Evolutionary conservation across 2,888 invertebrate genomes (phyloP).

Genomic region (Entomobrya proxima): DNA sequence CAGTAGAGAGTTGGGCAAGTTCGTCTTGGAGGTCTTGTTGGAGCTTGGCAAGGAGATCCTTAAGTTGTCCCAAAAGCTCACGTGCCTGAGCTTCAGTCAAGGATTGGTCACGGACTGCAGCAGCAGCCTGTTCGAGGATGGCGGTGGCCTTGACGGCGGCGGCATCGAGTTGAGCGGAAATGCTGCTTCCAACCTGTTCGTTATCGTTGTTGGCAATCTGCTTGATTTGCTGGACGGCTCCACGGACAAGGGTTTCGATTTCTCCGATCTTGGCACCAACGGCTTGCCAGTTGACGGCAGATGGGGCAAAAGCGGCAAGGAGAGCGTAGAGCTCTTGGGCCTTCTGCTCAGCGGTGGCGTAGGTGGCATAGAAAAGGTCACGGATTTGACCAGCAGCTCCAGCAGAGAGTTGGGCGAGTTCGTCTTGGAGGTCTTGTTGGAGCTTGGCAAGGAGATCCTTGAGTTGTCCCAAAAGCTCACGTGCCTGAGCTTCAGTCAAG

Average conservation of each 20-base stretch:
- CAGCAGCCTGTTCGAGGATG: too few species aligned
- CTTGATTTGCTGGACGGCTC: too few species aligned
- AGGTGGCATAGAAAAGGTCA: neutral
- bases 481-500: slow-evolving; percentile 20
- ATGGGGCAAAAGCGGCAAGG: too few species aligned
- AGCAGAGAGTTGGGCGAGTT: slow-evolving; percentile 19
- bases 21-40: too few species aligned
- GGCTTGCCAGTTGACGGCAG: neutral
- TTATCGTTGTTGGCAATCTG: too few species aligned
- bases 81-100: slow-evolving; percentile 21
- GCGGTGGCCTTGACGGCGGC: neutral
- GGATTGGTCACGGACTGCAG: neutral
- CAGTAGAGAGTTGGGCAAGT: slow-evolving; percentile 18
- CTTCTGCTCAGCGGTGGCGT: neutral
- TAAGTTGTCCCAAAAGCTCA: neutral
- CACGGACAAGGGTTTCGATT: neutral
- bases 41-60: neutral
- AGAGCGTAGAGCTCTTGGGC: neutral
- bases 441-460: neutral
- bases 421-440: too few species aligned
- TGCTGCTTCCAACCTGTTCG: too few species aligned
- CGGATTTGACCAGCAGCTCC: neutral
- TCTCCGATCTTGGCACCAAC: neutral
- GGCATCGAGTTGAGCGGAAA: neutral
- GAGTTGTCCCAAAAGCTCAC: neutral